Evolutionary conservation across 2,888 invertebrate genomes (phyloP), one percentile per base, ranked within the genome.

Genomic region (Ophonus ardosiacus): DNA sequence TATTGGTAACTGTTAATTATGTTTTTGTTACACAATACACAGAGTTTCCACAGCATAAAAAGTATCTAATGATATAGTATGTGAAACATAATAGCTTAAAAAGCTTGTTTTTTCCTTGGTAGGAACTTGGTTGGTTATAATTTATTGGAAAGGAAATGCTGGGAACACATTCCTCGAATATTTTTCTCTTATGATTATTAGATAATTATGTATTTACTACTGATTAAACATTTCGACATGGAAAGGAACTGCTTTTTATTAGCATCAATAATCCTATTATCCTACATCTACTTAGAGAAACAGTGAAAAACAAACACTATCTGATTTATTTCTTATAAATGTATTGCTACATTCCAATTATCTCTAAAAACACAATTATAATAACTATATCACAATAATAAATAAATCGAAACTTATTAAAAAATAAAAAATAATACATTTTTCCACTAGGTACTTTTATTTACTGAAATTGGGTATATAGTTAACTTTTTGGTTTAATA

Each of bases 1-100:
- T 78, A 78, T 78, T 78, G 78, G 57, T 78, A 78, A 78, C 78
- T 56, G 78, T 78, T 78, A 43, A 57, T 78, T 78, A 24, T 24
- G 74, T 78, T 78, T 78, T 56, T 57, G 56, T 51, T 76, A 76
- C 76, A 78, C 24, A 78, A 78, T 78, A 21, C 51, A 57, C 1
- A 10, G 57, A 43, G 17, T 74, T 74, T 74, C 40, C 17, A 43
- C 40, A 74, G 40, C 43, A 74, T 74, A 63, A 63, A 63, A 63
- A 63, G 63, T 68, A 68, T 68, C 38, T 68, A 68, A 68, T 68
- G 68, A 68, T 68, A 68, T 68, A 38, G 24, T 38, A 68, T 68
- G 68, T 68, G 68, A 68, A 68, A 63, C 24, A 63, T 63, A 63
- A 68, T 68, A 38, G 38, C n/a, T 68, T 68, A 68, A 68, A 68